phyloP scores from a whole-genome alignment of 2,888 invertebrate genomes.

The Lithosia quadra region DNA sequence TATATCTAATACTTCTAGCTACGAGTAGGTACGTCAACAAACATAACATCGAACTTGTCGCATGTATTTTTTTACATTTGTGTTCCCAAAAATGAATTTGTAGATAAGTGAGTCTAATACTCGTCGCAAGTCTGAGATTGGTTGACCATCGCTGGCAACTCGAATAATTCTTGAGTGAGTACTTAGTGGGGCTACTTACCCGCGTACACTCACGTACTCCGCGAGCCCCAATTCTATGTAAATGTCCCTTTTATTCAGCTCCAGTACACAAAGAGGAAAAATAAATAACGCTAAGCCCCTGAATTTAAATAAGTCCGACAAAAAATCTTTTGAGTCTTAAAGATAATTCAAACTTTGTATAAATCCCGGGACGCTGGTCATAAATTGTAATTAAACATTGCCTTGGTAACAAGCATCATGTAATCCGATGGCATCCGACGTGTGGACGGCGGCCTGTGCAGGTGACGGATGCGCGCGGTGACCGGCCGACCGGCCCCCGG shows the following conservation, averaged over 20 bases:
- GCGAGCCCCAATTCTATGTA: conserved; percentile 15
- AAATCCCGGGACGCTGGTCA: conserved; percentile 18
- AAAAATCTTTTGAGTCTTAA: conserved; percentile 19
- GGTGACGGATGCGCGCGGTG: conserved; percentile 10
- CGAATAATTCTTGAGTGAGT: neutral
- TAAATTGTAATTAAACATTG: conserved; percentile 30
- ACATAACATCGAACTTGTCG: neutral
- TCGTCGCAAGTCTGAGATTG: neutral
- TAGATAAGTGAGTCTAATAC: neutral
- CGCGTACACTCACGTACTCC: neutral
- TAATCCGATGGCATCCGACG: conserved; percentile 16
- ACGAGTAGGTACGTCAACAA: neutral
- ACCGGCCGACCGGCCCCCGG: neutral
- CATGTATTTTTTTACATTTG: too few relatives aligned
- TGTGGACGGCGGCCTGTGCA: neutral
- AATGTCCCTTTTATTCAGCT: conserved; percentile 16
- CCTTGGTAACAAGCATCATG: conserved; percentile 20
- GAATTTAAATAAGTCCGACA: conserved; percentile 22
- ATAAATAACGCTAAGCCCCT: conserved; percentile 16
- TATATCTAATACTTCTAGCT: neutral
- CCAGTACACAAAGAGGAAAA: conserved; percentile 18
- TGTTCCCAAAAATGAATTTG: too few relatives aligned
- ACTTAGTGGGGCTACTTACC: neutral
- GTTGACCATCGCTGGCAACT: neutral
- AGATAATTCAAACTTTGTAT: conserved; percentile 21